Evolutionary conservation across 2,888 invertebrate genomes (phyloP), one percentile per base, ranked within the genome.

Genomic region (Protula sp.): DNA sequence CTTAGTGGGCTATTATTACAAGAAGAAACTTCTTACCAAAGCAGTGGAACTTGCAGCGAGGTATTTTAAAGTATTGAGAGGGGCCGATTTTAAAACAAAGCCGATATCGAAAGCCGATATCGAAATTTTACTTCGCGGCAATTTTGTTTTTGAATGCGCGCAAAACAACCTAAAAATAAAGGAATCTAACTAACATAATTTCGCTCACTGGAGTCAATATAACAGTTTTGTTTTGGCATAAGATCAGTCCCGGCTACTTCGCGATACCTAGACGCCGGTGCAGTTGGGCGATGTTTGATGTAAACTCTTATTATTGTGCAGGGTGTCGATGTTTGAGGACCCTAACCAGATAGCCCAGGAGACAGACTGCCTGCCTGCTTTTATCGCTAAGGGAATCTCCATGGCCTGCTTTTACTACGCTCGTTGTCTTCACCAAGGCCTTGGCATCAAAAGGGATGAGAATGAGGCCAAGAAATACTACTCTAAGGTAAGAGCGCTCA

Each of bases 391-490:
- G 63, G 81, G 81, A 24, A 76, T 81, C 24, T 66, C 76, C 47
- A 66, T 77, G 59, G 76, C 77, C 2, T 74, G 72, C 66, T 81
- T 80, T 67, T 76, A 74, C 66, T 77, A 76, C 66, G 81, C 75
- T 3, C 66, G 80, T 14, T 79, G 78, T 67, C 66, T 79, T 48
- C 69, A 74, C 14, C 67, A 67, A 28, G 80, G 80, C 0, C 64
- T 70, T 27, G 79, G 79, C 2, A 64, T 78, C 9, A 71, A 73
- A 59, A 70, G 69, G 30, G 70, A 77, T 65, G 63, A 70, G 50
- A 64, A 59, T 1, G 67, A 72, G 48, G 78, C 81, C 30, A 66
- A 72, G 52, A 65, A 63, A 30, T 78, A 70, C 63, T 80, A 78
- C 64, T 77, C 76, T 27, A 72, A 71, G 71, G 80, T 80, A 70